phyloP scores from a whole-genome alignment of 2,113 vertebrate species.

The Lanius ludovicianus region DNA sequence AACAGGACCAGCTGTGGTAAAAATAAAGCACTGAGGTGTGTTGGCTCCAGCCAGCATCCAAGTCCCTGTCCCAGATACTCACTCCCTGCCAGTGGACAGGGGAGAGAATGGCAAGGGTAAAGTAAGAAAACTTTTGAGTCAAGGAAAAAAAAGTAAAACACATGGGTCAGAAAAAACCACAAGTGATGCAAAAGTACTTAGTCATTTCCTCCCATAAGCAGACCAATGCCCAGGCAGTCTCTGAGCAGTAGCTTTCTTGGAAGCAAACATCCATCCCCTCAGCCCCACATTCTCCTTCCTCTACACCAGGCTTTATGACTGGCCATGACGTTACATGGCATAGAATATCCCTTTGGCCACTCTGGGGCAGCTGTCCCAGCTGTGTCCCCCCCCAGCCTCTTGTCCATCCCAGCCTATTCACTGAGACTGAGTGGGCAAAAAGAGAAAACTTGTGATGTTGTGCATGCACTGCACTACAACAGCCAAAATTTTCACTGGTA shows the following conservation, averaged over 20 bases:
- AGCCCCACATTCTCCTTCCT: neutral
- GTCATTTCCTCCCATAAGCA: neutral
- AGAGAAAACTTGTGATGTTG: neutral
- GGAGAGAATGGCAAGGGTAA: neutral
- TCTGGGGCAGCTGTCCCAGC: neutral
- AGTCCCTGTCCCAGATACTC: neutral
- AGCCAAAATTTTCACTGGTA: neutral
- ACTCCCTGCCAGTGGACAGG: neutral
- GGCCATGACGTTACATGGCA: neutral
- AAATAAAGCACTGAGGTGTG: neutral
- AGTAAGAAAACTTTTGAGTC: neutral
- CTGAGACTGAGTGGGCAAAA: neutral
- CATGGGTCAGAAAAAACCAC: neutral
- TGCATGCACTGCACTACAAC: neutral
- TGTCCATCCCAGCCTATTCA: fast-evolving
- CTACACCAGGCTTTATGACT: neutral
- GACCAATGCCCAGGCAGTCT: neutral
- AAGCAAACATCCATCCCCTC: neutral
- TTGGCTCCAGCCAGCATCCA: neutral
- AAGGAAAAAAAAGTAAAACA: neutral
- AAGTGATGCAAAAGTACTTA: neutral
- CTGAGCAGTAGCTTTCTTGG: neutral
- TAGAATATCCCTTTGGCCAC: neutral
- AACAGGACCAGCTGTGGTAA: neutral
- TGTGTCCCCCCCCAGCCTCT: neutral